These are phyloP conservation scores for Microctonus aethiopoides DNA, from an alignment of 2,888 invertebrate genomes.

Conservation along the genomic window DNA sequence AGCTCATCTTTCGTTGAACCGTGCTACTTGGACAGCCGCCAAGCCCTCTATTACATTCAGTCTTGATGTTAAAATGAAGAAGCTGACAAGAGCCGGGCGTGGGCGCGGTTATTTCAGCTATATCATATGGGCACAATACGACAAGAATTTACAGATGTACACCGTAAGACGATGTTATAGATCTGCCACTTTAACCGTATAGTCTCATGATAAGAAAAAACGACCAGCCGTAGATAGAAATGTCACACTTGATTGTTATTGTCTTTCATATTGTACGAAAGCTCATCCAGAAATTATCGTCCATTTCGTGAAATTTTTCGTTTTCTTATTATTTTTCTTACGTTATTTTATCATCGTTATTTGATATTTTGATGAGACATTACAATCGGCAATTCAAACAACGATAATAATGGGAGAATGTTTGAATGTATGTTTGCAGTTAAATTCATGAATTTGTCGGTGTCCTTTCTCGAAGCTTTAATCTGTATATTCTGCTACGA, in stretches of 20 bases:
- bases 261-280: not conserved
- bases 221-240: conserved; percentile 4
- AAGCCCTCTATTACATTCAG: conserved; percentile 59
- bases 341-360: not conserved
- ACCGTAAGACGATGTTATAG: conserved; percentile 26
- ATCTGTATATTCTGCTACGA: not conserved
- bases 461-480: not conserved
- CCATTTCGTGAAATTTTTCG: not conserved
- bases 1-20: conserved; percentile 20
- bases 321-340: not conserved
- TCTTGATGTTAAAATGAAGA: conserved; percentile 48
- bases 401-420: not conserved
- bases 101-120: conserved; percentile 30
- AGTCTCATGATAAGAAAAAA: conserved; percentile 20
- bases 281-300: not conserved
- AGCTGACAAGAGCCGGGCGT: conserved; percentile 19
- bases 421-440: not conserved
- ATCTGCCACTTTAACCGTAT: conserved; percentile 21
- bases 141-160: conserved; percentile 51
- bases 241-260: conserved; percentile 12
- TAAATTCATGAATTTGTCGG: not conserved
- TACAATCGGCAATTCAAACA: not conserved
- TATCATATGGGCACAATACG: conserved; percentile 42
- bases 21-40: conserved; percentile 54
- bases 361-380: not conserved